Base-by-base conservation (phyloP, 2,113 vertebrate species). In the Clinocottus analis region DNA sequence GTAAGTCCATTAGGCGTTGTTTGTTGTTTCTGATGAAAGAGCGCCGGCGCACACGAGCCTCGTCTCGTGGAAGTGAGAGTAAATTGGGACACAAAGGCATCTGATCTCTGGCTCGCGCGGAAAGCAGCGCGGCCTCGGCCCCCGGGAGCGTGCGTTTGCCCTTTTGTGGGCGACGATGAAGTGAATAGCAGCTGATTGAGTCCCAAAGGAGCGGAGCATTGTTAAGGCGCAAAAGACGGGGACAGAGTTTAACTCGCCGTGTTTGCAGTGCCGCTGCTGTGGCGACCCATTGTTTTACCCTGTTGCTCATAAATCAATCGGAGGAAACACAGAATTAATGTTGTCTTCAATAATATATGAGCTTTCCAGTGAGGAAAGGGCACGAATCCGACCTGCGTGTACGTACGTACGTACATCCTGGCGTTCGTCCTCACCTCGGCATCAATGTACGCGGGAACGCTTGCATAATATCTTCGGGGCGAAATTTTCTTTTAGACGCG, bases 1-100 rank as follows among this genome's bases (percentile, higher is more conserved):
- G 69, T 1, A 56, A 80, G 84, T 85, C 82, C 87, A 90, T 92
- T 87, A 89, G 86, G 8, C 19, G 21, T 31, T 51, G 82, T 63
- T 84, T 68, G 85, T 75, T 77, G 2, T 66, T 83, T 62, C 31
- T 73, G 77, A 88, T 86, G 86, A 89, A 87, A 87, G 79, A 53
- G 35, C 12, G 25, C 45, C 1, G 19, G 73, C 82, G 83, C 76
- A 47, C 55, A 64, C 0, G 68, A 76, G 72, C 71, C 74, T 83
- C 75, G 75, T 75, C 72, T 70, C 14, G 41, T 73, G 80, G 77
- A 75, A 85, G 67, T 58, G 80, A 75, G 69, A 76, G 79, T 82
- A 87, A 91, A 92, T 66, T 87, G 83, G 75, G 71, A 83, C 85
- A 76, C 1, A 23, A 55, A 82, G 75, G 56, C 53, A 60, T 55